A percentile compares a stretch with the other conserved stretches of the same genome.
phyloP scores from a whole-genome alignment of 2,797 vertebrate genomes.

The Steatocranus sp. region DNA sequence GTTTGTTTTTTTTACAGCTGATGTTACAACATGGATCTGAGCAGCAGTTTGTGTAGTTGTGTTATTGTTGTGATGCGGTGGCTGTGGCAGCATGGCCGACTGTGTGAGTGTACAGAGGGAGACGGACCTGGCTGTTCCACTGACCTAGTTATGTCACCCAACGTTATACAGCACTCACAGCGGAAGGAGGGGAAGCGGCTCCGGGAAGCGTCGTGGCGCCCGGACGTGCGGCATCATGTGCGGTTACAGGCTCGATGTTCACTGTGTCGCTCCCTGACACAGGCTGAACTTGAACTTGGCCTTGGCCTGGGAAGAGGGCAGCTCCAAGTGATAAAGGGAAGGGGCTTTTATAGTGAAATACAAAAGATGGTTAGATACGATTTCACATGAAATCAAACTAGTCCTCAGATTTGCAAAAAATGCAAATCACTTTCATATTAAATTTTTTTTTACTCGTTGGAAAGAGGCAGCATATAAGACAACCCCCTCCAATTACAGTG shows the following conservation, averaged over 20 bases:
- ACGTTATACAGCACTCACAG: constrained; percentile 66
- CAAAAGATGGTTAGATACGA: neutral
- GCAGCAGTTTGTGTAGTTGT: neutral
- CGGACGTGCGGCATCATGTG: constrained; percentile 50
- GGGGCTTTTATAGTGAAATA: neutral
- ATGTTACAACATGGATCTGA: neutral
- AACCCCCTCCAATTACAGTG: neutral
- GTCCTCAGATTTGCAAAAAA: neutral
- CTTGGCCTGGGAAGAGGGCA: neutral
- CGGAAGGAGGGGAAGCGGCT: constrained; percentile 48
- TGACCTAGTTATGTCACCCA: constrained; percentile 83
- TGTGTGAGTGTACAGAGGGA: constrained; percentile 60
- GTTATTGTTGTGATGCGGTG: constrained; percentile 55
- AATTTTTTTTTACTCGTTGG: neutral
- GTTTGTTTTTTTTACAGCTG: neutral
- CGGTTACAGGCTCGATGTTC: neutral
- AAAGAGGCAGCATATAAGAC: neutral
- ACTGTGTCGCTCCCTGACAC: neutral
- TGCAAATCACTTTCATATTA: neutral
- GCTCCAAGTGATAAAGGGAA: neutral
- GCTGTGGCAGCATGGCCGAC: constrained; percentile 68
- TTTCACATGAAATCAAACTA: neutral
- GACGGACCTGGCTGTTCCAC: constrained; percentile 74
- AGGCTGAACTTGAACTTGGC: constrained; percentile 31
- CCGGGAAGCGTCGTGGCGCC: constrained; percentile 36